Base-by-base conservation (phyloP, 2,888 invertebrate species). In the Hypselothyrea guttata region DNA sequence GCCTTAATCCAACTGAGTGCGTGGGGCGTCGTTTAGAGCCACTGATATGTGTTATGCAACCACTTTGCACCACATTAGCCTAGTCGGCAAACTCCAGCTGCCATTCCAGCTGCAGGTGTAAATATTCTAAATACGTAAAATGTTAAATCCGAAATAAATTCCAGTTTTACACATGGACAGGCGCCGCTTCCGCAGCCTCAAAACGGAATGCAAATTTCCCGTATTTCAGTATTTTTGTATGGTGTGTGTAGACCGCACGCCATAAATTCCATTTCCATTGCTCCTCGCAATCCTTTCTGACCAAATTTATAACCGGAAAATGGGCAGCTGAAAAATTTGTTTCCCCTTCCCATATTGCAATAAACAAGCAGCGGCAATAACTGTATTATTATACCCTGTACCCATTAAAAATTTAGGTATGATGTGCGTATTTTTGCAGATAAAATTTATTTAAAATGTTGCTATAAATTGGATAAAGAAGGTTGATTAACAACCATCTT, bases 261-360 rank as follows among this genome's bases (percentile, higher is more conserved):
- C 70, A 86, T 86, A 84, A 86, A 84, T 86, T 70, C 61, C 52
- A 12, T 18, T 0, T 37, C 30, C 56, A 40, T 27, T 22, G 22
- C n/a, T 53, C 27, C 37, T 5, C 37, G 9, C 34, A 12, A 1
- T 1, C 1, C n/a, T 11, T 0, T 3, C n/a, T 5, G 52, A 59
- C 68, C 71, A 84, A 82, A 84, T 82, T 78, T 82, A 79, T 77
- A 84, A 75, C 78, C 69, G 48, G 71, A 77, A 70, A 71, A 74
- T 74, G 54, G 66, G 22, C 61, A 60, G 38, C 52, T 45, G 51
- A 58, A 60, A 60, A 60, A 60, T 55, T 54, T 54, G 48, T 41
- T 40, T 41, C 41, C 22, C 5, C 37, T 34, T 13, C 33, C n/a
- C 16, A 81, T 67, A 63, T 74, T 68, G 84, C 57, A 77, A 78